Evolutionary conservation across 2,888 invertebrate species (phyloP).

Genomic region (Sminthurinus aureus): DNA sequence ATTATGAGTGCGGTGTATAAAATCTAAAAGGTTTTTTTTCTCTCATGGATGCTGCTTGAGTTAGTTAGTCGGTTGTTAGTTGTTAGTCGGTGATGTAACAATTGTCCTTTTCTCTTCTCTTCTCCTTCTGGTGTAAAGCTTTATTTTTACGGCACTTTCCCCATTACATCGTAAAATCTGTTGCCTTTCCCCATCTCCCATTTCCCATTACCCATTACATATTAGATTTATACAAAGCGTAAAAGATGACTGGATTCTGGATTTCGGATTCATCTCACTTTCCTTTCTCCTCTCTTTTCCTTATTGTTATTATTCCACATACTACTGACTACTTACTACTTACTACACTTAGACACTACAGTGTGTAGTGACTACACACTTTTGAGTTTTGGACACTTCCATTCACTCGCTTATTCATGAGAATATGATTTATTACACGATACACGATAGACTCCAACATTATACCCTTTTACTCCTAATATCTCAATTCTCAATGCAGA

Average conservation of each 20-base stretch:
- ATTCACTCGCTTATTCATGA: not conserved
- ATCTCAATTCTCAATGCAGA: too few relatives aligned
- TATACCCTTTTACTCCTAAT: not conserved
- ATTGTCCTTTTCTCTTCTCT: too few relatives aligned
- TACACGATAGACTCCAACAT: not conserved
- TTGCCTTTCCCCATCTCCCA: slow-evolving; percentile 16
- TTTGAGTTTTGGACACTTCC: not conserved
- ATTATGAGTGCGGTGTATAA: not conserved
- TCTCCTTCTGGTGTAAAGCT: too few relatives aligned
- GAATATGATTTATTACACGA: not conserved
- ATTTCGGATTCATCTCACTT: too few relatives aligned
- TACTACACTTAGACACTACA: not conserved
- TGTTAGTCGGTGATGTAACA: not conserved
- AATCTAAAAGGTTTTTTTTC: not conserved
- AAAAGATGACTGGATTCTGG: too few relatives aligned
- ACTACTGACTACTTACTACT: not conserved
- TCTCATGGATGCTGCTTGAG: not conserved
- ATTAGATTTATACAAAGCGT: not conserved
- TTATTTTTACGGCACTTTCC: not conserved
- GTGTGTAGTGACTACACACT: not conserved
- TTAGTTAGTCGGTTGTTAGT: not conserved
- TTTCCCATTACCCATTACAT: too few relatives aligned
- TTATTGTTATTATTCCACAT: not conserved
- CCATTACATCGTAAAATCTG: slow-evolving; percentile 5
- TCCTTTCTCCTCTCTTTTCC: not conserved